Evolutionary conservation across 2,113 vertebrate species (phyloP).

Genomic region (Astur gentilis): DNA sequence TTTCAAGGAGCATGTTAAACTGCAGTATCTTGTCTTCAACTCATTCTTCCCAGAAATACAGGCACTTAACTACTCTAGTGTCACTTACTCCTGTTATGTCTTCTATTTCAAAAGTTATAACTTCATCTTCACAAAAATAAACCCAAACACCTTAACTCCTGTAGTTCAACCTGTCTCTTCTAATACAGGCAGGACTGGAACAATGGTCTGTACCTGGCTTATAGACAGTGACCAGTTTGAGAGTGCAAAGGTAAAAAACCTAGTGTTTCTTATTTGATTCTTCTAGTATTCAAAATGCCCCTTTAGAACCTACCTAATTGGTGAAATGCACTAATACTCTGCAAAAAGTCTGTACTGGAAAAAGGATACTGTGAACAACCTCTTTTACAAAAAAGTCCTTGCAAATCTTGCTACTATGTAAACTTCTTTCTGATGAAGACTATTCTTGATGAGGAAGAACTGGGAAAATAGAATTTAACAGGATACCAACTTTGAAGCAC

Average conservation of each 20-base stretch:
- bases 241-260: slow-evolving; percentile 82
- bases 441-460: neutral
- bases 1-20: neutral
- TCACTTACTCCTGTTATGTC: neutral
- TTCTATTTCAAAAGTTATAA: neutral
- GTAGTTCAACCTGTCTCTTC: neutral
- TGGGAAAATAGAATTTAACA: neutral
- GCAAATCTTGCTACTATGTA: neutral
- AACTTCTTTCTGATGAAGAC: neutral
- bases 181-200: slow-evolving; percentile 89
- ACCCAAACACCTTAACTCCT: neutral
- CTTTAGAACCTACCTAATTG: neutral
- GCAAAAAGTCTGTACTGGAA: neutral
- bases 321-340: neutral
- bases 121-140: neutral
- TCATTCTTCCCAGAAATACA: neutral
- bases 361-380: neutral
- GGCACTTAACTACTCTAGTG: neutral
- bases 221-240: slow-evolving; percentile 86
- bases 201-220: slow-evolving; percentile 89
- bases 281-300: neutral
- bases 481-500: neutral
- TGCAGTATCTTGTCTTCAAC: neutral
- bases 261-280: neutral
- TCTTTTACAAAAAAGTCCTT: neutral